These are phyloP conservation scores for Stichopus chloronotus DNA, from an alignment of 35 echinoderm and acorn worm species.

Conservation along the genomic window DNA sequence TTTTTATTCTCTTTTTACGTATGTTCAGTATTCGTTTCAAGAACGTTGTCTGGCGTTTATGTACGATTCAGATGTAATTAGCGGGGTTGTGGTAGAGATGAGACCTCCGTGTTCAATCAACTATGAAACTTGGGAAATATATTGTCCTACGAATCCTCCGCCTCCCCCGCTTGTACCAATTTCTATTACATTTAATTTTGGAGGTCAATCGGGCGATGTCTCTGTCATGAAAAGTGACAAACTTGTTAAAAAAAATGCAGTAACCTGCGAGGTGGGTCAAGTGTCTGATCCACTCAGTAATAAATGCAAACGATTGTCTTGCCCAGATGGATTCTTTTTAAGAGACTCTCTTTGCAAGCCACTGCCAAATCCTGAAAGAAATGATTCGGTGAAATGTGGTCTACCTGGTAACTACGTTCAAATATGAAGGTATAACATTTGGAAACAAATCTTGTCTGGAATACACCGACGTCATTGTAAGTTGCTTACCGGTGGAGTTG, in stretches of 20 bases:
- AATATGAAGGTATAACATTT: background rate
- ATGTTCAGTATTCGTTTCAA: too few species aligned
- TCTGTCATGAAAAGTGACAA: background rate
- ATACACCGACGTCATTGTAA: background rate
- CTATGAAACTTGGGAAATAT: background rate
- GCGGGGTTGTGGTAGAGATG: too few species aligned
- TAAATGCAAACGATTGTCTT: slow-evolving; percentile 1
- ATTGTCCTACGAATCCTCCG: background rate
- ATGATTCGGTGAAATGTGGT: background rate
- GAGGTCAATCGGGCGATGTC: background rate
- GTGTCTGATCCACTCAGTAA: slow-evolving; percentile 6
- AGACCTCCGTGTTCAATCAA: too few species aligned
- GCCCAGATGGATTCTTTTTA: background rate
- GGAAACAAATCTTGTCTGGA: background rate
- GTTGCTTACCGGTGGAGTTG: slow-evolving; percentile 7
- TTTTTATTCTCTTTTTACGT: too few species aligned
- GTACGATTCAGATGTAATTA: too few species aligned
- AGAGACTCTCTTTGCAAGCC: background rate
- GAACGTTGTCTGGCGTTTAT: too few species aligned
- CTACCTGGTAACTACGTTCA: background rate
- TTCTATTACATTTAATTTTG: slow-evolving; percentile 49
- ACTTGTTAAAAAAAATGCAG: background rate
- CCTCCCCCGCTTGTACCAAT: slow-evolving; percentile 11
- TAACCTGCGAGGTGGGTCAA: background rate
- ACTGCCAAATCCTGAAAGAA: background rate